These are phyloP conservation scores for Epinephelus moara DNA, from an alignment of 2,113 vertebrate species.

Conservation along the genomic window DNA sequence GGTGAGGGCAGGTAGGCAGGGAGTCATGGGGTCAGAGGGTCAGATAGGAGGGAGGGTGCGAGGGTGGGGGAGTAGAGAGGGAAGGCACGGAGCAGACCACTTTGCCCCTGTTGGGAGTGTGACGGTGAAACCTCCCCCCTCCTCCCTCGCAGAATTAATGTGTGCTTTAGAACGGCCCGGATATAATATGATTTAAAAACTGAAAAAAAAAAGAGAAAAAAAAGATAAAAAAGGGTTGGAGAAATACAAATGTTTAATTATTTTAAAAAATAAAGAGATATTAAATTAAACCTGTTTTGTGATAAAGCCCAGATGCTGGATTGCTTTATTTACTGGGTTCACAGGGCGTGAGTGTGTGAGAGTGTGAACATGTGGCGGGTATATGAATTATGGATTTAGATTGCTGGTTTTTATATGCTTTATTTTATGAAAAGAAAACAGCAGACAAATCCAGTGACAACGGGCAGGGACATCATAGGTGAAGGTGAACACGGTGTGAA, in stretches of 20 bases:
- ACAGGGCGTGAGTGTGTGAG: not conserved
- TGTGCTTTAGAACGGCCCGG: constrained; percentile 82
- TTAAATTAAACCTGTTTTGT: constrained; percentile 90
- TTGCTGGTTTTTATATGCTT: too few species aligned
- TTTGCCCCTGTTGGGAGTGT: constrained; percentile 35
- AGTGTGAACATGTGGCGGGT: not conserved
- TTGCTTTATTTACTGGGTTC: constrained; percentile 55
- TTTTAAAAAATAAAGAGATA: constrained; percentile 91
- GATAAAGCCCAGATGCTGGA: constrained; percentile 79
- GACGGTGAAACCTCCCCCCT: constrained; percentile 53
- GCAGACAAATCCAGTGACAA: too few species aligned
- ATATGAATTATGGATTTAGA: not conserved
- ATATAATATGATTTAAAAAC: constrained; percentile 77
- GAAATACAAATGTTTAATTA: constrained; percentile 90
- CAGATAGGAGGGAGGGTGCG: not conserved
- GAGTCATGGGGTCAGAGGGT: constrained; percentile 1
- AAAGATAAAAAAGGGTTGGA: constrained; percentile 81
- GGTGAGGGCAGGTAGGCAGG: constrained; percentile 28
- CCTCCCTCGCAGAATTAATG: constrained; percentile 71
- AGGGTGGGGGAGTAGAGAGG: not conserved
- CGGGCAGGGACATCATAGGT: too few species aligned
- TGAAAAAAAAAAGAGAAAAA: constrained; percentile 50
- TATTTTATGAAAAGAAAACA: too few species aligned
- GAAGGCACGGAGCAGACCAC: constrained; percentile 42
- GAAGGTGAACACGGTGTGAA: too few species aligned